Base-by-base conservation (phyloP, 2,797 vertebrate species). In the Philypnodon macrostomus region DNA sequence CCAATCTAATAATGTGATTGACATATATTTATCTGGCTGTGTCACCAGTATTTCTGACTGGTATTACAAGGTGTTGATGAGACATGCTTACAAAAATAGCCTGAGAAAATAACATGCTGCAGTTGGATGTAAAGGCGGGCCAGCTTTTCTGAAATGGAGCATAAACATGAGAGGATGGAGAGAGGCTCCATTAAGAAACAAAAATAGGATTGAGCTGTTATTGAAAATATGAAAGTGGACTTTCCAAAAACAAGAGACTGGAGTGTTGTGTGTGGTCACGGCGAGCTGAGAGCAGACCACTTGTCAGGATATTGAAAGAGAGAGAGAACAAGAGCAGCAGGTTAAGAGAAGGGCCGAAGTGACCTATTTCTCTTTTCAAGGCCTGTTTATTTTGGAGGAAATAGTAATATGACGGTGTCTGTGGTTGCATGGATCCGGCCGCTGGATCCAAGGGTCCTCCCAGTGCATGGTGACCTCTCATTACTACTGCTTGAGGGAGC, bases 401-500 rank as follows among this genome's bases (percentile, higher is more conserved):
- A 69, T 58, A 62, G 67, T 77, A 65, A 80, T 75, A 81, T 76
- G 58, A 70, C 14, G 35, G 48, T 47, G 61, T 51, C 44, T 72
- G 52, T 50, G 55, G 49, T 60, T 73, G 67, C 63, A 70, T 63
- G 63, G 67, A 59, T 5, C 1, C 15, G 39, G 55, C 53, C 21
- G 57, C 71, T 36, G 67, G 68, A 70, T 86, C 72, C 54, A 39
- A 52, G 62, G 66, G 75, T 62, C 71, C 69, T 78, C 58, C 2
- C 62, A 75, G 66, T 63, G 74, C 63, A 83, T 55, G 32, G 67
- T 73, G 81, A 85, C 80, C 81, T 86, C 89, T 90, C 85, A 90
- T 90, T 90, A 90, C 72, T 69, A 79, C 80, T 81, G 80, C 83
- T 87, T 87, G 81, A 77, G 80, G 82, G 82, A 89, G 86, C 77